Conservation (phyloP, 2,797 vertebrate species). For the Platalea minor region DNA sequence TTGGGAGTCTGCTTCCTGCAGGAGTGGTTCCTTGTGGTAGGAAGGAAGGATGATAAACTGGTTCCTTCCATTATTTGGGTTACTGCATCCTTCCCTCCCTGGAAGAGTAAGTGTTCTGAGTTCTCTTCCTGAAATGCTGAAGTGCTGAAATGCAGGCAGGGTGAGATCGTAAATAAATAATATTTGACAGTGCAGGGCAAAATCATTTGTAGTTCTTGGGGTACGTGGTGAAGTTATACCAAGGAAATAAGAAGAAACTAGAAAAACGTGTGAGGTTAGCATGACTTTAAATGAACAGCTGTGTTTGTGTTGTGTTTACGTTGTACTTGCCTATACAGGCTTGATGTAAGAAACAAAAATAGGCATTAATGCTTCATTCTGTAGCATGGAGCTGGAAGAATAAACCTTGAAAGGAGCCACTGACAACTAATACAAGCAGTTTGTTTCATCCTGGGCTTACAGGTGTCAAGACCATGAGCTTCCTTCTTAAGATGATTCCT, state of each 20-base stretch:
- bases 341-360: not conserved
- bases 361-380: not conserved
- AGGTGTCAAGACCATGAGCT: not conserved
- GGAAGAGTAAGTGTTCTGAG: not conserved
- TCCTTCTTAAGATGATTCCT: not conserved
- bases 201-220: not conserved
- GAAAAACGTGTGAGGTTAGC: not conserved
- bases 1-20: not conserved
- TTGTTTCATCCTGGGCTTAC: not conserved
- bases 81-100: not conserved
- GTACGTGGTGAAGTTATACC: not conserved
- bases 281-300: not conserved
- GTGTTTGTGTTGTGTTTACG: not conserved
- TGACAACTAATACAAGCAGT: not conserved
- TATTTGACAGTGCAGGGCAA: not conserved
- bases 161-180: not conserved
- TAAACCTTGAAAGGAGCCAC: not conserved
- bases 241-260: not conserved
- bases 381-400: not conserved
- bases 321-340: not conserved
- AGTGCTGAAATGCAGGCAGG: not conserved
- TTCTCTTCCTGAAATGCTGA: too few species aligned
- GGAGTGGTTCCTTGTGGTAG: not conserved
- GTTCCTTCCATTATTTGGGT: not conserved
- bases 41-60: not conserved